Percentiles rank a stretch among this genome's conserved stretches.
Evolutionary conservation across 2,797 vertebrate species (phyloP).

Genomic region (Erethizon dorsatum): DNA sequence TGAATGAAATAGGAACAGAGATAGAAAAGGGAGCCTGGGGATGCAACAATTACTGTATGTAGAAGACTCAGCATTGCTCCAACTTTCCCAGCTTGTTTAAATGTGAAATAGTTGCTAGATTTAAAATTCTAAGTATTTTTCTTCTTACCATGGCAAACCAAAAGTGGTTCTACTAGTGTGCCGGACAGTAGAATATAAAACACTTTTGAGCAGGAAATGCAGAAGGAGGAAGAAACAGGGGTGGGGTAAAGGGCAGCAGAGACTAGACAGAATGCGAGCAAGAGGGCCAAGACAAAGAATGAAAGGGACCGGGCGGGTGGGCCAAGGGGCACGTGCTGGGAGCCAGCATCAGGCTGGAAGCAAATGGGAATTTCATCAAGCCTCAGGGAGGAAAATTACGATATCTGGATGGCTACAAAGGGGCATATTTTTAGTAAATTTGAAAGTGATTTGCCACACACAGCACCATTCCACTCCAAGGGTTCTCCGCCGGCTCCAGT

Average conservation of each 20-base stretch:
- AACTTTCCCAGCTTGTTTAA: constrained; percentile 82
- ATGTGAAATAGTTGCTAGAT: constrained; percentile 73
- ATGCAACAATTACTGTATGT: constrained; percentile 80
- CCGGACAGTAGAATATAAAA: constrained; percentile 39
- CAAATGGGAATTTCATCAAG: constrained; percentile 5
- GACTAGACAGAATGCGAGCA: not conserved
- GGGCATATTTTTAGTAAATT: constrained; percentile 85
- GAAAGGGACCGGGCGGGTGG: not conserved
- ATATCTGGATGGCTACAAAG: constrained; percentile 67
- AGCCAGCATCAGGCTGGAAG: constrained; percentile 31
- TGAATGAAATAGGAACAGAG: constrained; percentile 82
- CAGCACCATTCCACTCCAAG: constrained; percentile 67
- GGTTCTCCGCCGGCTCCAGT: constrained; percentile 61
- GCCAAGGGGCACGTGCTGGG: not conserved
- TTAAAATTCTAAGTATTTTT: constrained; percentile 72
- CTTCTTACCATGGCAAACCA: constrained; percentile 27
- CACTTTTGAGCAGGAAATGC: constrained; percentile 69
- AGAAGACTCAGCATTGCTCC: constrained; percentile 35
- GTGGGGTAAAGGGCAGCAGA: not conserved
- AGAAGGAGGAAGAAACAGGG: not conserved
- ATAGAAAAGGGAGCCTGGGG: constrained; percentile 80
- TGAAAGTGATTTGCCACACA: constrained; percentile 65
- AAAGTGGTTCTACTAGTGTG: constrained; percentile 23
- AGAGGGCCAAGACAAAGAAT: not conserved
- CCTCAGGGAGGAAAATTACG: constrained; percentile 53